Conservation (phyloP, 2,797 vertebrate genomes). For the Atherinosoma microstoma region DNA sequence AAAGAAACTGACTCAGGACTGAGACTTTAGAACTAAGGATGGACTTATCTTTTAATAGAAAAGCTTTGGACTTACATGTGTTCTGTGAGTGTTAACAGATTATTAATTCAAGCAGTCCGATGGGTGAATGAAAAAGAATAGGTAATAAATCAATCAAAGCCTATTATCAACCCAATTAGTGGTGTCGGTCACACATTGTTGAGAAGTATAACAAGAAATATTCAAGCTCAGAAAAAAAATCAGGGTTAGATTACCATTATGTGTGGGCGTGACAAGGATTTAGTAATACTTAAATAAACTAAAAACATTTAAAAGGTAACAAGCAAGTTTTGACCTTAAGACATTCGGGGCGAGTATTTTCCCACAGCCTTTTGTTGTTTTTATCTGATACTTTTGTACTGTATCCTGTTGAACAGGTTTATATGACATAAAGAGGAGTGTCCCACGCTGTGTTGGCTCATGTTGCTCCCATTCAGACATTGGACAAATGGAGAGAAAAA, state of each 20-base stretch:
- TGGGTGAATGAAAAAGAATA: too few relatives aligned
- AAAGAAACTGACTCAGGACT: slow-evolving; percentile 78
- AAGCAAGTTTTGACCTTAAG: slow-evolving; percentile 5
- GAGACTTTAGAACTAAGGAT: slow-evolving; percentile 29
- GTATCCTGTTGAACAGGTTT: slow-evolving; percentile 54
- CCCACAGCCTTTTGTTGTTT: not conserved
- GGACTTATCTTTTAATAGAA: slow-evolving; percentile 13
- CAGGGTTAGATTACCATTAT: not conserved
- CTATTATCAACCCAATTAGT: slow-evolving; percentile 6
- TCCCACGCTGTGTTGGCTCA: slow-evolving; percentile 38
- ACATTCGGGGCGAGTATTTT: slow-evolving; percentile 1
- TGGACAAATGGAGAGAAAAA: slow-evolving; percentile 27
- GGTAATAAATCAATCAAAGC: not conserved
- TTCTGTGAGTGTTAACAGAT: slow-evolving; percentile 1
- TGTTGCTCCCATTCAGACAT: slow-evolving; percentile 50
- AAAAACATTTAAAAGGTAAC: not conserved
- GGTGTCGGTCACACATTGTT: not conserved
- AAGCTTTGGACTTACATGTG: not conserved
- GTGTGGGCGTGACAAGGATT: not conserved
- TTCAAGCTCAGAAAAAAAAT: not conserved
- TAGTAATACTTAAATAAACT: not conserved
- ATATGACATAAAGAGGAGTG: slow-evolving; percentile 9
- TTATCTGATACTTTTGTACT: slow-evolving; percentile 6
- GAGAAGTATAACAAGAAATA: not conserved
- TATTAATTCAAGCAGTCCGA: not conserved